phyloP scores from a whole-genome alignment of 1,140 invertebrate genomes.

The Brachionus asplanchnoidis region DNA sequence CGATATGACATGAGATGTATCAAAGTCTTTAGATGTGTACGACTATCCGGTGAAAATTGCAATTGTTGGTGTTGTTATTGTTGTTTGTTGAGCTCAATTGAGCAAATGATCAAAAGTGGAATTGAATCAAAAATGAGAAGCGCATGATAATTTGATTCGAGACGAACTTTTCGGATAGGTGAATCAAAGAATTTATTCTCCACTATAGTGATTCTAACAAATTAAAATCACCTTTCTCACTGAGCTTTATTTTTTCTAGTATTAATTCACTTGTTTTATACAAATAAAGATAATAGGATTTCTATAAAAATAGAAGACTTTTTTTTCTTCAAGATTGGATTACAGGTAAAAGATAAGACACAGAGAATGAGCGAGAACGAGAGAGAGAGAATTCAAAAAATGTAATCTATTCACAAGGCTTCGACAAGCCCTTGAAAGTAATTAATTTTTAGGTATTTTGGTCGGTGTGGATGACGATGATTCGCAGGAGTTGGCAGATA shows the following conservation, averaged over 20 bases:
- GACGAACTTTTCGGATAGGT: not conserved
- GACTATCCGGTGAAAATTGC: too few relatives aligned
- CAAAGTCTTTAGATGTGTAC: too few relatives aligned
- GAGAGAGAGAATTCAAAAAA: not conserved
- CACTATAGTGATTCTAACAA: not conserved
- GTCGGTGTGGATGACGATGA: not conserved
- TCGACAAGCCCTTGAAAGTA: not conserved
- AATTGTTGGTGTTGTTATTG: too few relatives aligned
- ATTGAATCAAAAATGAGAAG: not conserved
- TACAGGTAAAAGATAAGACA: not conserved
- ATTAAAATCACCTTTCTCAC: not conserved
- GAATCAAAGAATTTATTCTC: not conserved
- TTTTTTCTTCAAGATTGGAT: not conserved
- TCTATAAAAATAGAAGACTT: not conserved
- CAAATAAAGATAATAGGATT: constrained; percentile 22
- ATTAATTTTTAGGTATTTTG: not conserved
- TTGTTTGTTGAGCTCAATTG: not conserved
- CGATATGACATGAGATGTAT: too few relatives aligned
- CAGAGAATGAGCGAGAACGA: too few relatives aligned
- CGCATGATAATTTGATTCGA: not conserved
- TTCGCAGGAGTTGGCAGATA: constrained; percentile 16
- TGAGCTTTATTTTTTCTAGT: not conserved
- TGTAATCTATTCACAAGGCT: not conserved
- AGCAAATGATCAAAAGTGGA: not conserved
- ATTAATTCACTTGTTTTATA: constrained; percentile 16